Percentiles rank a stretch among this genome's conserved stretches.
Conservation (phyloP, 1,140 invertebrate genomes). For the Pseudomyrmex pallidus region DNA sequence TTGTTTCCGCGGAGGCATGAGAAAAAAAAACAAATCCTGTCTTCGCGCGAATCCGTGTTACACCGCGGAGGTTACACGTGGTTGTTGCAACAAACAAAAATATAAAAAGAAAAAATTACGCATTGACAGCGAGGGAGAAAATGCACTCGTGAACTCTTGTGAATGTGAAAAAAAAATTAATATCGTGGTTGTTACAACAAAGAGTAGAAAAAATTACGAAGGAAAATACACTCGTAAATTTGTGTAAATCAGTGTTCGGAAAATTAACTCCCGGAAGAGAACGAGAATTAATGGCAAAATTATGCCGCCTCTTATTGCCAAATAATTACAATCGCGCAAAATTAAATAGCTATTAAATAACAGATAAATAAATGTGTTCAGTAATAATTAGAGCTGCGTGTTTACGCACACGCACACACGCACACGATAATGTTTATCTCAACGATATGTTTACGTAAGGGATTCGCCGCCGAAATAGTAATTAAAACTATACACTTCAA, state of each 20-base stretch:
- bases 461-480: too few species aligned
- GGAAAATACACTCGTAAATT: too few species aligned
- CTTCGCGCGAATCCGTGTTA: conserved; percentile 1
- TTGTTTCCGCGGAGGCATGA: conserved; percentile 72
- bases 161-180: too few species aligned
- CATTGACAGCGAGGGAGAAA: not conserved
- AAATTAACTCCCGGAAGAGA: too few species aligned
- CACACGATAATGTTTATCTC: not conserved
- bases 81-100: conserved; percentile 7
- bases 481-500: not conserved
- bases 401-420: too few species aligned
- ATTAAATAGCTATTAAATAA: conserved; percentile 10
- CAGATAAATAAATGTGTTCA: too few species aligned
- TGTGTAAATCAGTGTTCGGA: too few species aligned
- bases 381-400: too few species aligned
- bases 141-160: too few species aligned
- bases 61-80: not conserved
- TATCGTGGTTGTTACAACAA: too few species aligned
- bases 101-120: conserved; percentile 1
- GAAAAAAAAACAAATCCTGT: conserved; percentile 15
- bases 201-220: too few species aligned
- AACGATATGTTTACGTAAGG: not conserved
- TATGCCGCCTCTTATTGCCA: not conserved
- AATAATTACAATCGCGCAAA: conserved; percentile 22
- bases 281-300: too few species aligned